A percentile compares a stretch with the other conserved stretches of the same genome.
Conservation (phyloP, 2,113 vertebrate genomes). For the Oncorhynchus mykiss region DNA sequence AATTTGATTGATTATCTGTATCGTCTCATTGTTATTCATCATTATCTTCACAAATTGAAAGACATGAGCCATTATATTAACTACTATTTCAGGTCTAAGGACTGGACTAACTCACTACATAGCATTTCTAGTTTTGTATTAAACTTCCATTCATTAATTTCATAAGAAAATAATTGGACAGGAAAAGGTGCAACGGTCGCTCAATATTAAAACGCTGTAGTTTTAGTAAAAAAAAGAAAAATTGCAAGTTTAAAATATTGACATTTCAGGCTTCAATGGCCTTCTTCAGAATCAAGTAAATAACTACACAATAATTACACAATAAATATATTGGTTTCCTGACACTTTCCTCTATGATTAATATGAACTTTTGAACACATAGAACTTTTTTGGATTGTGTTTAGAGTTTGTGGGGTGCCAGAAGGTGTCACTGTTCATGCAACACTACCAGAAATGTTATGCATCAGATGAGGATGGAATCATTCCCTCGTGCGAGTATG, state of each 20-base stretch:
- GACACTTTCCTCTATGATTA: not conserved
- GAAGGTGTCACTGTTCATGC: slow-evolving; percentile 76
- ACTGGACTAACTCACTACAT: not conserved
- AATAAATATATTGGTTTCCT: too few relatives aligned
- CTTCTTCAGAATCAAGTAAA: too few relatives aligned
- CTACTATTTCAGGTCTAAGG: not conserved
- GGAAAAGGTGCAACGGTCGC: too few relatives aligned
- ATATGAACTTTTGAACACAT: not conserved
- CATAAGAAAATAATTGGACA: too few relatives aligned
- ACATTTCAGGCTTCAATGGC: too few relatives aligned
- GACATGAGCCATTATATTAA: not conserved
- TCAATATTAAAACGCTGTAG: too few relatives aligned
- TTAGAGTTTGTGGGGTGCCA: slow-evolving; percentile 48
- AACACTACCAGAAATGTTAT: slow-evolving; percentile 34
- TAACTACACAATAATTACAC: too few relatives aligned
- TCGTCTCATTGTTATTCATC: too few relatives aligned
- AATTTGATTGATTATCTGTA: too few relatives aligned
- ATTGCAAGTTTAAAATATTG: too few relatives aligned
- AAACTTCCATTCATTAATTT: too few relatives aligned
- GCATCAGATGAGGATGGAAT: not conserved
- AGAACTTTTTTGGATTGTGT: not conserved
- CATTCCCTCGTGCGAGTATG: not conserved
- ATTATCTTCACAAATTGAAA: not conserved
- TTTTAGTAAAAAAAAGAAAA: too few relatives aligned
- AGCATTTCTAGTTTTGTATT: not conserved